These are phyloP conservation scores for Hirudinaria manillensis DNA, from an alignment of 2,888 invertebrate genomes.

Conservation along the genomic window DNA sequence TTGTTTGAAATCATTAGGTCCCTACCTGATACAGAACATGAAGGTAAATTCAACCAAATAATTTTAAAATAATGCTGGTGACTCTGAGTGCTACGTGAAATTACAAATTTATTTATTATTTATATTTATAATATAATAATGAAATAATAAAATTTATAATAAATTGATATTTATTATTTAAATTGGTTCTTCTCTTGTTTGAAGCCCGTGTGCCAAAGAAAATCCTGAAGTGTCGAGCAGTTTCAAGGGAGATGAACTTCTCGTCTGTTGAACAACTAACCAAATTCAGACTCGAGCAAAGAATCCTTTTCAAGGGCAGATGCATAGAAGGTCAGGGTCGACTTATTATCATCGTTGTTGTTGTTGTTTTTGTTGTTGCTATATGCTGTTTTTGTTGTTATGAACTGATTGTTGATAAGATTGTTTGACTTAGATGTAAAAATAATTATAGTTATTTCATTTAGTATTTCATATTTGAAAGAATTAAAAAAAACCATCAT, in stretches of 20 bases:
- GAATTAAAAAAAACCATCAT: no score
- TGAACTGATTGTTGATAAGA: no score
- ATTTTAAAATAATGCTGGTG: neutral
- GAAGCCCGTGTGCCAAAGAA: conserved; percentile 89
- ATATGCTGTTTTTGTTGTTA: no score
- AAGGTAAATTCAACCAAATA: conserved; percentile 49
- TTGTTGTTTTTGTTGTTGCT: no score
- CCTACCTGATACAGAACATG: conserved; percentile 78
- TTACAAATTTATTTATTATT: neutral
- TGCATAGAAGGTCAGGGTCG: conserved; percentile 67
- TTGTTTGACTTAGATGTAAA: no score
- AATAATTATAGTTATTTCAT: no score
- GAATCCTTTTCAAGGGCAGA: conserved; percentile 69
- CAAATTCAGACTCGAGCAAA: conserved; percentile 86
- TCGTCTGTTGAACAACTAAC: conserved; percentile 78
- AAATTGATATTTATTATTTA: conserved; percentile 38
- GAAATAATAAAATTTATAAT: neutral
- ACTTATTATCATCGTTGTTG: neutral
- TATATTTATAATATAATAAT: neutral
- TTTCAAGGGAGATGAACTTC: conserved; percentile 60
- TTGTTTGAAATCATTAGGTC: conserved; percentile 56
- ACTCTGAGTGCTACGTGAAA: no score
- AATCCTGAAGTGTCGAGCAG: conserved; percentile 79
- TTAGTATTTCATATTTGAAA: no score
- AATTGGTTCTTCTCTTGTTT: conserved; percentile 35